Percentiles rank a stretch among this genome's conserved stretches.
These are phyloP conservation scores for Suillia variegata DNA, from an alignment of 2,888 invertebrate species.

Conservation along the genomic window DNA sequence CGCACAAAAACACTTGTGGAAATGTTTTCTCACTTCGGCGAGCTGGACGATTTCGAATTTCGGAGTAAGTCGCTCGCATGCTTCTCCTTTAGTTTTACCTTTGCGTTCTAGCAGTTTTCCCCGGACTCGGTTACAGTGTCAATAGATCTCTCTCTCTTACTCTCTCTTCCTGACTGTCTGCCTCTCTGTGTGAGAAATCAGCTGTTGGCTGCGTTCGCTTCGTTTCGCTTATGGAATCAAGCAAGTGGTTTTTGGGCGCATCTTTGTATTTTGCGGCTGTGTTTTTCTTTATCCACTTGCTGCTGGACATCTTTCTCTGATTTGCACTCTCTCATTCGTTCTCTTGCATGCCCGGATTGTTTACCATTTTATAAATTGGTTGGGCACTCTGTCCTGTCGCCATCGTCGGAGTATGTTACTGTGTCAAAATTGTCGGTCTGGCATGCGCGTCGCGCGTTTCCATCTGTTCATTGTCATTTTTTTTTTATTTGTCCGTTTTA, in stretches of 20 bases:
- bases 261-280: too few relatives aligned
- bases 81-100: background rate
- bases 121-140: background rate
- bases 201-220: background rate
- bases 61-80: background rate
- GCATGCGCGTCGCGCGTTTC: too few relatives aligned
- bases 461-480: too few relatives aligned
- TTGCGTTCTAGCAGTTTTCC: background rate
- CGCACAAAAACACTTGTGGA: background rate
- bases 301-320: too few relatives aligned
- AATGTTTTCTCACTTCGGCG: background rate
- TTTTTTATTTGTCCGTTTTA: too few relatives aligned
- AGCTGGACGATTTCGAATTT: background rate
- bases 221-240: background rate
- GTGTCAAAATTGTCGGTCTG: background rate
- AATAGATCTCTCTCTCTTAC: conserved; percentile 1
- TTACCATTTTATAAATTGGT: background rate
- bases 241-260: background rate
- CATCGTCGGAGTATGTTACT: background rate
- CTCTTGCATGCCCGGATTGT: background rate
- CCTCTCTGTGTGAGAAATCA: background rate
- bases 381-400: background rate
- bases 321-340: conserved; percentile 16
- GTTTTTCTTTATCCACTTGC: background rate
- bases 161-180: background rate